These are phyloP conservation scores for Orthochromis malagaraziensis DNA, from an alignment of 2,113 vertebrate species.

Conservation along the genomic window DNA sequence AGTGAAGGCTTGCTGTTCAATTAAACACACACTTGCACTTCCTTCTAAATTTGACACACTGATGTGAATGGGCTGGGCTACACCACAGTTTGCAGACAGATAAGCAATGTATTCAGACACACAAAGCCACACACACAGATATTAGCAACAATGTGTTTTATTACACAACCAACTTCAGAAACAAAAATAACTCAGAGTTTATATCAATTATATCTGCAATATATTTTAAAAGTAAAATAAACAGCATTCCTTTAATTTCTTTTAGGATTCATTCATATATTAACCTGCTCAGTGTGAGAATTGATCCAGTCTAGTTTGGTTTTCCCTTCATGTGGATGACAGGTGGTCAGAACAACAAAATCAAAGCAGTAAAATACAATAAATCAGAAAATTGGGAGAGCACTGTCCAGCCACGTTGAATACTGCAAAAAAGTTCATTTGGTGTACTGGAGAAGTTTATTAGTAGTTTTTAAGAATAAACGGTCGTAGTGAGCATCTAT, in stretches of 20 bases:
- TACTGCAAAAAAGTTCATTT: not conserved
- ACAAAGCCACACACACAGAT: not conserved
- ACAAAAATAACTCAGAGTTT: not conserved
- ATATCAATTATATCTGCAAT: not conserved
- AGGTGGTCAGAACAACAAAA: not conserved
- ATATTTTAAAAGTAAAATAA: not conserved
- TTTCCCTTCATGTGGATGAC: not conserved
- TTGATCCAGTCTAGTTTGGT: not conserved
- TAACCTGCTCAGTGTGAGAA: not conserved
- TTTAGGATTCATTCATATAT: not conserved
- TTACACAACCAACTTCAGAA: not conserved
- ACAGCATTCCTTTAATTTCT: not conserved
- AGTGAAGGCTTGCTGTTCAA: accelerated
- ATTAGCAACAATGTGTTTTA: not conserved
- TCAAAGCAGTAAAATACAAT: not conserved
- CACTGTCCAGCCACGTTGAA: not conserved
- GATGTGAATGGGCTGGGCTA: not conserved
- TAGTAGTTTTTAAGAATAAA: not conserved
- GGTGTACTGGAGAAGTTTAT: not conserved
- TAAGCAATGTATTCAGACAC: not conserved
- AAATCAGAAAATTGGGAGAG: not conserved
- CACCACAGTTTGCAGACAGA: accelerated
- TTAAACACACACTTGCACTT: not conserved
- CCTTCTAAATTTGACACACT: accelerated
- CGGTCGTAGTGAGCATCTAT: not conserved